Evolutionary conservation across 2,888 invertebrate species (phyloP).

Genomic region (Smittia aterrima): DNA sequence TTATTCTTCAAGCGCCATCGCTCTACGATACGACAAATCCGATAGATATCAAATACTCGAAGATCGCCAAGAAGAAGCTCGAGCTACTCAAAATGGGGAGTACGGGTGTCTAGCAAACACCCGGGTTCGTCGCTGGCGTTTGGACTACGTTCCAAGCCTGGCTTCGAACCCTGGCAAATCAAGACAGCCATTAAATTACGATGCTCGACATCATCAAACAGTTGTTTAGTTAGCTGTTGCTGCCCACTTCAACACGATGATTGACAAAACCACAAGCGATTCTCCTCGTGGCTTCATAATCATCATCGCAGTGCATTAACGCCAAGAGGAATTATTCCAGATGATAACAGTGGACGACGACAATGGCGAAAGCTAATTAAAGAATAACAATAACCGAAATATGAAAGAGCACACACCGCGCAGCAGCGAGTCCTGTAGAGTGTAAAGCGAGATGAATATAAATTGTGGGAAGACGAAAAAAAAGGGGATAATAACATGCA

Average conservation of each 20-base stretch:
- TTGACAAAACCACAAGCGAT: not conserved
- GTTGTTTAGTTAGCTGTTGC: constrained; percentile 27
- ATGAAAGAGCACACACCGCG: not conserved
- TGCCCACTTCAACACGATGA: not conserved
- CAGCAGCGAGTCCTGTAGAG: not conserved
- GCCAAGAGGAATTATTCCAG: too few relatives aligned
- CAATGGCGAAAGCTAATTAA: not conserved
- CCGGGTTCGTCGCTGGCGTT: constrained; percentile 60
- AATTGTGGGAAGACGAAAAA: not conserved
- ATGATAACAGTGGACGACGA: not conserved
- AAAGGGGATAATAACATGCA: not conserved
- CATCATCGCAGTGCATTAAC: too few relatives aligned
- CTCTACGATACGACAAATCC: constrained; percentile 87
- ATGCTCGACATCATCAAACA: not conserved
- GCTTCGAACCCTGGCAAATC: constrained; percentile 66
- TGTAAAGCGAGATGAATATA: not conserved
- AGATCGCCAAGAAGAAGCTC: constrained; percentile 87
- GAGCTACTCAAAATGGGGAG: constrained; percentile 82
- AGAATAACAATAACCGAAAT: constrained; percentile 3
- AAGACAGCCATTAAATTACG: constrained; percentile 56
- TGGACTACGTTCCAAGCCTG: constrained; percentile 68
- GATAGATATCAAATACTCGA: constrained; percentile 85
- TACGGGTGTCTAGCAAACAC: constrained; percentile 55
- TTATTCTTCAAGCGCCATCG: constrained; percentile 87
- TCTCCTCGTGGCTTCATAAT: not conserved